These are phyloP conservation scores for Progne subis DNA, from an alignment of 2,113 vertebrate genomes.

Conservation along the genomic window DNA sequence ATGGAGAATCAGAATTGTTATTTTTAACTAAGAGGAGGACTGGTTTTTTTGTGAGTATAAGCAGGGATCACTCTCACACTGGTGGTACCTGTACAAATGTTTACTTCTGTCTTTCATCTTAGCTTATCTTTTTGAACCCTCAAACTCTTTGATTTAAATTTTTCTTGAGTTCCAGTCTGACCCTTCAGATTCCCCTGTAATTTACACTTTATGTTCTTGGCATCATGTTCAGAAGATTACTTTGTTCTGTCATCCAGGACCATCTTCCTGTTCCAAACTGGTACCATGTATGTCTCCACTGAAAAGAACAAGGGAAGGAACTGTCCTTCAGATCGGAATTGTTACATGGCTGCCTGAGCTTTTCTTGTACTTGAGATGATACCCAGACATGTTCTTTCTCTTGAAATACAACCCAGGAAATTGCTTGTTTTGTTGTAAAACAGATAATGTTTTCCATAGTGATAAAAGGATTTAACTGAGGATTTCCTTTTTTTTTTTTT, in stretches of 20 bases:
- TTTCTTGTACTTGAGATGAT: neutral
- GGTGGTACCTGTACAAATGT: slow-evolving; percentile 18
- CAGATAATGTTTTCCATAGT: neutral
- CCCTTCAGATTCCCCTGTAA: slow-evolving; percentile 46
- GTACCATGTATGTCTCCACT: neutral
- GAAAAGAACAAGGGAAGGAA: neutral
- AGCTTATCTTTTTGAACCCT: slow-evolving; percentile 34
- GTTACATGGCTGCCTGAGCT: neutral
- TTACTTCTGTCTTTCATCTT: slow-evolving; percentile 50
- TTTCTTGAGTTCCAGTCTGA: slow-evolving; percentile 23
- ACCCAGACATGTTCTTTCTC: neutral
- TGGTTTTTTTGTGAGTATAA: neutral
- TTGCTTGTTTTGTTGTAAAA: neutral
- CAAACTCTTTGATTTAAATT: slow-evolving; percentile 51
- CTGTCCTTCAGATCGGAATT: neutral
- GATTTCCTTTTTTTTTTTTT: neutral
- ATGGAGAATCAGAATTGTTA: neutral
- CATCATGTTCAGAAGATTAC: slow-evolving; percentile 32
- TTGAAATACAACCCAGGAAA: neutral
- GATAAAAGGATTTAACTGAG: neutral
- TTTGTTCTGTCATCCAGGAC: slow-evolving; percentile 40
- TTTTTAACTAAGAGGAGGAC: neutral
- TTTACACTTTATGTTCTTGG: neutral
- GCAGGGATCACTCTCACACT: neutral
- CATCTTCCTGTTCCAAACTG: slow-evolving; percentile 18